Evolutionary conservation across 2,888 invertebrate species (phyloP).

Genomic region (Dorcus hopei): DNA sequence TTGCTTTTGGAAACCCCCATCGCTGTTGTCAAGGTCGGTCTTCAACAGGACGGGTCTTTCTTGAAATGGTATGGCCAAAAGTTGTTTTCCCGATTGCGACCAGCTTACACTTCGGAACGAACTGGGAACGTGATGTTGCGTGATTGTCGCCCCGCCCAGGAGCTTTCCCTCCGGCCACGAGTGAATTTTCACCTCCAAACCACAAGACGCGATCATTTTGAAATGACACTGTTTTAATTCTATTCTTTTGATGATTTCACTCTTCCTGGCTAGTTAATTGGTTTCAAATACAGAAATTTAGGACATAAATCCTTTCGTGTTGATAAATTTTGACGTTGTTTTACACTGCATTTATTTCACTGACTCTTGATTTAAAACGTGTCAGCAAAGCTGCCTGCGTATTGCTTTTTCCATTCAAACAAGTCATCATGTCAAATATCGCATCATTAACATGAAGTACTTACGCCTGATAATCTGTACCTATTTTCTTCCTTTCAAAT

Average conservation of each 20-base stretch:
- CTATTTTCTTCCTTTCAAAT: too few species aligned
- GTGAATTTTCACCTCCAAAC: conserved; percentile 55
- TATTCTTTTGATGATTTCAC: neutral
- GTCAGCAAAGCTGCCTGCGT: too few species aligned
- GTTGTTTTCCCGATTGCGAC: conserved; percentile 34
- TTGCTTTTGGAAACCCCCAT: conserved; percentile 1
- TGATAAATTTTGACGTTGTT: neutral
- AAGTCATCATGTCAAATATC: too few species aligned
- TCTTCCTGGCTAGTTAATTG: too few species aligned
- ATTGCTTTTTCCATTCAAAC: too few species aligned
- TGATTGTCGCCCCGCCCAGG: conserved; percentile 34
- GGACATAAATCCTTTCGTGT: neutral
- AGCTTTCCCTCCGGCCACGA: conserved; percentile 51
- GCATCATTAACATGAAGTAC: too few species aligned
- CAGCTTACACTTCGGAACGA: conserved; percentile 36
- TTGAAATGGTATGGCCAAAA: conserved; percentile 10
- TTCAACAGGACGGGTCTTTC: conserved; percentile 10
- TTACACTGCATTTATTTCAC: neutral
- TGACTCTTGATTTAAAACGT: too few species aligned
- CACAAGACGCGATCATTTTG: conserved; percentile 53
- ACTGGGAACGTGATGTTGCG: conserved; percentile 26
- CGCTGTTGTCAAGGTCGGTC: neutral
- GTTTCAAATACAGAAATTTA: too few species aligned
- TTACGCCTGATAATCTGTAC: too few species aligned
- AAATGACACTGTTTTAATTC: neutral